phyloP scores from a whole-genome alignment of 2,113 vertebrate genomes.

The Eonycteris spelaea region DNA sequence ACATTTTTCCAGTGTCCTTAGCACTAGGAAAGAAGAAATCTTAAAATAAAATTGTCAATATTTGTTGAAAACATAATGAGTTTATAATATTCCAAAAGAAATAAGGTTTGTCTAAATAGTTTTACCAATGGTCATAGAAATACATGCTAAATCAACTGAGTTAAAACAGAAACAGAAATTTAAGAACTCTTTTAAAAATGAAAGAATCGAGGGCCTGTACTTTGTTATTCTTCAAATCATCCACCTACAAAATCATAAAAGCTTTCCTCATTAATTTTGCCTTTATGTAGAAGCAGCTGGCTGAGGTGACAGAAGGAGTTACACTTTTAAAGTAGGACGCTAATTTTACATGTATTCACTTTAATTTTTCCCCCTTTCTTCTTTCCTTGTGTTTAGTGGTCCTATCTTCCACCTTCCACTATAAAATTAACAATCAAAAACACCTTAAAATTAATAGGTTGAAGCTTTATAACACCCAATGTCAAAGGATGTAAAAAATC shows the following conservation, averaged over 20 bases:
- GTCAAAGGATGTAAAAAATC: not conserved
- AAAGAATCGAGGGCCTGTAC: not conserved
- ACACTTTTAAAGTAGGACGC: not conserved
- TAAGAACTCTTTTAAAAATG: not conserved
- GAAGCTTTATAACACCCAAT: not conserved
- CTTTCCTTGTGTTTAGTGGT: not conserved
- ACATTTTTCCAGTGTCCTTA: not conserved
- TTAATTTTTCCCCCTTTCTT: not conserved
- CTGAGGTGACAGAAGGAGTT: not conserved
- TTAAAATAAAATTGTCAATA: slow-evolving; percentile 28
- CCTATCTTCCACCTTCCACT: not conserved
- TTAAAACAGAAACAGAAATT: slow-evolving; percentile 44
- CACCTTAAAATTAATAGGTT: not conserved
- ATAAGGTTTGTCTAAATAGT: slow-evolving; percentile 8
- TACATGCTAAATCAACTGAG: not conserved
- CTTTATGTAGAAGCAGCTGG: not conserved
- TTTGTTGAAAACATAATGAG: slow-evolving; percentile 36
- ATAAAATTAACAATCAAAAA: not conserved
- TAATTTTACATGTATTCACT: not conserved
- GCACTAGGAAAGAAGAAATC: not conserved
- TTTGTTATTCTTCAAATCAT: slow-evolving; percentile 37
- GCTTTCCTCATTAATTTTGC: slow-evolving; percentile 22
- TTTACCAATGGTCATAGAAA: not conserved
- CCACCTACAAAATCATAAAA: not conserved
- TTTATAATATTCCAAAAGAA: slow-evolving; percentile 41